Evolutionary conservation across 2,113 vertebrate species (phyloP), one percentile per base, ranked within the genome.

Genomic region (Tenebrosternarchus preto): DNA sequence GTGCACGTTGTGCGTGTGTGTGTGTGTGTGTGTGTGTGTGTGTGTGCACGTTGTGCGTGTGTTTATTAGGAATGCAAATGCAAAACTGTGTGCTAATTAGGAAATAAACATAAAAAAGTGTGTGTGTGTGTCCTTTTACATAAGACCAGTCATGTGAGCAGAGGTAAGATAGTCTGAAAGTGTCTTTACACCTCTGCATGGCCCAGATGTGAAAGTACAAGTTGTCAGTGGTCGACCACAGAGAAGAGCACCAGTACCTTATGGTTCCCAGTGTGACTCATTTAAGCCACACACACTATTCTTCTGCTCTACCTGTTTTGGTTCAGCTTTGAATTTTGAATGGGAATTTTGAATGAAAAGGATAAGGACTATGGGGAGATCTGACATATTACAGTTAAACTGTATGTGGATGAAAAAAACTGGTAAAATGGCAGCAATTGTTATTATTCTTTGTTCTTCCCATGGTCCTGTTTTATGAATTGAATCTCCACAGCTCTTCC

Each of bases 161-260:
- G 39, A 55, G 46, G 27, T 63, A 15, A 61, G 56, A 43, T 72
- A 22, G 73, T 60, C 39, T 72, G 20, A 31, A 55, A 67, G 57
- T 29, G n/a, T 33, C 11, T 43, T n/a, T 27, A 53, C 43, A n/a
- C 25, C 46, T 12, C 25, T n/a, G 46, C 46, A 76, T 55, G 20
- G n/a, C 24, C 43, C 77, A 72, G 25, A 79, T 71, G 39, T 72
- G 59, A 25, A 70, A 79, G 29, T 5, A 20, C 25, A 63, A 63
- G 59, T 25, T 61, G 66, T 73, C 77, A 53, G 77, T 43, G 39
- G 33, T 24, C 25, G 60, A 36, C 59, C 76, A 77, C 75, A 68
- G 33, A 56, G 55, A 59, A 59, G 31, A n/a, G 36, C 50, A 57
- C 22, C 63, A 74, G 43, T 67, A 66, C 4, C 63, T 66, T 29